A percentile compares a stretch with the other conserved stretches of the same genome.
These are phyloP conservation scores for Trachops cirrhosus DNA, from an alignment of 2,797 vertebrate genomes.

Conservation along the genomic window DNA sequence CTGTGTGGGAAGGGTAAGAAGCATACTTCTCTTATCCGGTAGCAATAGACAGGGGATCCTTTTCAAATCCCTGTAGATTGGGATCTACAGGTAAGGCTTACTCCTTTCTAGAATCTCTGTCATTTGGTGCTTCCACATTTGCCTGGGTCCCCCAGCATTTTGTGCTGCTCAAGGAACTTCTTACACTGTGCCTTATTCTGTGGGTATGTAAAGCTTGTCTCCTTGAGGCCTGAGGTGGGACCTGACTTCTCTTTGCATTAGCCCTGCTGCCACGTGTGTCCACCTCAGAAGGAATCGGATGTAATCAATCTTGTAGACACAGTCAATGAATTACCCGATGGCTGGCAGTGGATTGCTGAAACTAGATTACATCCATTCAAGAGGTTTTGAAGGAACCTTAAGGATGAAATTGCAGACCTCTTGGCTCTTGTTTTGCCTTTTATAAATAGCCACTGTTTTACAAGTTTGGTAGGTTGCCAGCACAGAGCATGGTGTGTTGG, in stretches of 20 bases:
- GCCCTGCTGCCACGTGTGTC: not conserved
- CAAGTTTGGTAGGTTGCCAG: constrained; percentile 35
- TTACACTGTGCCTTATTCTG: not conserved
- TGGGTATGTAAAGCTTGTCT: not conserved
- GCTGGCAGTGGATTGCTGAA: not conserved
- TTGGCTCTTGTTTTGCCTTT: constrained; percentile 24
- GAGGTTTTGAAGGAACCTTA: constrained; percentile 26
- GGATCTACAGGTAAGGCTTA: not conserved
- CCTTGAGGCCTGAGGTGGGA: not conserved
- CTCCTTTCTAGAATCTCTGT: not conserved
- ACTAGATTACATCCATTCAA: constrained; percentile 18
- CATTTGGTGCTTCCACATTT: not conserved
- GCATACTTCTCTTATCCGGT: not conserved
- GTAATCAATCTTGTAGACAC: not conserved
- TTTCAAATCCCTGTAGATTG: not conserved
- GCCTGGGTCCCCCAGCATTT: not conserved
- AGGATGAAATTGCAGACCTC: constrained; percentile 36
- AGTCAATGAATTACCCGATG: not conserved
- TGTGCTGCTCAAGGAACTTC: not conserved
- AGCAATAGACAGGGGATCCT: not conserved
- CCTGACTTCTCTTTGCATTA: not conserved
- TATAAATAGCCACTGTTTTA: constrained; percentile 39
- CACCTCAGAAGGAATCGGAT: not conserved
- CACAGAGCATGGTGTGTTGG: not conserved
- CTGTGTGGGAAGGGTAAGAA: not conserved